Evolutionary conservation across 1,140 invertebrate species (phyloP).

Genomic region (Myzus persicae): DNA sequence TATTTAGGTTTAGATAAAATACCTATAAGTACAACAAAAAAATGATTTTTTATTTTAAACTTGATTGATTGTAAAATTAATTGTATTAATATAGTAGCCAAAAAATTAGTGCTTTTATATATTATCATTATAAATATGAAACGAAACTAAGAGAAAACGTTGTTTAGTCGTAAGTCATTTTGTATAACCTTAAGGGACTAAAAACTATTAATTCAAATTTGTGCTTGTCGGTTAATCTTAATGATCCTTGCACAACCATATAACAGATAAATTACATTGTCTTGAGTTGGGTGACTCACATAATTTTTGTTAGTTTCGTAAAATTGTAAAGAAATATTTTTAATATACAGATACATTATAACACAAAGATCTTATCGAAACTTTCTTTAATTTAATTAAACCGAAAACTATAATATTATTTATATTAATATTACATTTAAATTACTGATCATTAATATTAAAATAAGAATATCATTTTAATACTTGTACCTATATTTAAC

Average conservation of each 20-base stretch:
- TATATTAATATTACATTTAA: not conserved
- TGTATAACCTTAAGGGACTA: not conserved
- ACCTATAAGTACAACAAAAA: not conserved
- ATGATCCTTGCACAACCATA: not conserved
- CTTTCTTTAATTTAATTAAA: not conserved
- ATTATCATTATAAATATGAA: not conserved
- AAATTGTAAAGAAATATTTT: conserved; percentile 12
- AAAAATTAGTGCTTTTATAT: not conserved
- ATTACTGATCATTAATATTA: not conserved
- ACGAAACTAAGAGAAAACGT: not conserved
- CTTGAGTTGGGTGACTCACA: not conserved
- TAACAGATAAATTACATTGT: conserved; percentile 3
- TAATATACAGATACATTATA: not conserved
- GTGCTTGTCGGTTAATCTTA: not conserved
- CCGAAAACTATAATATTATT: not conserved
- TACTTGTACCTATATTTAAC: not conserved
- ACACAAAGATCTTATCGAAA: not conserved
- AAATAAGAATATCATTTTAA: not conserved
- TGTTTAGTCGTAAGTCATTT: not conserved
- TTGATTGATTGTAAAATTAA: not conserved
- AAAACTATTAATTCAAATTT: conserved; percentile 20
- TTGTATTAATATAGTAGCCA: not conserved
- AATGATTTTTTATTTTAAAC: no score
- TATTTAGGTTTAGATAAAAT: not conserved
- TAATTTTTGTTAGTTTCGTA: not conserved